Percentiles rank a stretch among this genome's conserved stretches.
Evolutionary conservation across 2,113 vertebrate genomes (phyloP).

Genomic region (Brachyhypopomus occidentalis): DNA sequence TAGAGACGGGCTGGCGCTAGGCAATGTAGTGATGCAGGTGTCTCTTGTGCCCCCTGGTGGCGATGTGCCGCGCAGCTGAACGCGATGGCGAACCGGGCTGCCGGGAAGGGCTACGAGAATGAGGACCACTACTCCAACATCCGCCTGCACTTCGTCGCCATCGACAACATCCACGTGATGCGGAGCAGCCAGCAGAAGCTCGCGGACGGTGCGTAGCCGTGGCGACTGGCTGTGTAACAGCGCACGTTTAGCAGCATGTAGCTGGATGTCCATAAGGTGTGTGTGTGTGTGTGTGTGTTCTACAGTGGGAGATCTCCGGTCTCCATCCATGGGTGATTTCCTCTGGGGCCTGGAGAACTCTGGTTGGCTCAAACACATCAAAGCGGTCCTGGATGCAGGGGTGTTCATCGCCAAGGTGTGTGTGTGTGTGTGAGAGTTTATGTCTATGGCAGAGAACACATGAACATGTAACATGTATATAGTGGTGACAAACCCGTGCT

Average conservation of each 20-base stretch:
- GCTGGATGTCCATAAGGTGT: background rate
- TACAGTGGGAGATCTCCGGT: slow-evolving; percentile 88
- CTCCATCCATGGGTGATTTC: slow-evolving; percentile 93
- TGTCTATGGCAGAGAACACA: background rate
- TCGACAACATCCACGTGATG: slow-evolving; percentile 99
- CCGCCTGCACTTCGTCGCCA: slow-evolving; percentile 95
- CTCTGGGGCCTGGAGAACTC: slow-evolving; percentile 95
- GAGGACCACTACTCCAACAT: slow-evolving; percentile 98
- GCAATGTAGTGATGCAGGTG: too few species aligned
- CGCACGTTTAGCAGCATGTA: background rate
- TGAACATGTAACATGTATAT: too few species aligned
- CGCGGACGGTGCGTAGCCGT: slow-evolving; percentile 81
- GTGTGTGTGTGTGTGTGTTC: slow-evolving; percentile 42
- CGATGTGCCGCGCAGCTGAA: slow-evolving; percentile 80
- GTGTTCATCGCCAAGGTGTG: slow-evolving; percentile 89
- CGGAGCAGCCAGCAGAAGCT: slow-evolving; percentile 95
- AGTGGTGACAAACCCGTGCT: too few species aligned
- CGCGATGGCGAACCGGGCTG: slow-evolving; percentile 94
- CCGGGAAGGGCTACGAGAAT: slow-evolving; percentile 95
- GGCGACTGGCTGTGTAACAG: too few species aligned
- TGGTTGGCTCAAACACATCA: slow-evolving; percentile 96
- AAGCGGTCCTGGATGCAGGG: slow-evolving; percentile 91
- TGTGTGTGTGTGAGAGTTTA: slow-evolving; percentile 4
- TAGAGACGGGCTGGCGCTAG: too few species aligned
- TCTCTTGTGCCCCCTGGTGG: too few species aligned